phyloP scores from a whole-genome alignment of 2,113 vertebrate genomes.

The cat (Felis catus) region DNA sequence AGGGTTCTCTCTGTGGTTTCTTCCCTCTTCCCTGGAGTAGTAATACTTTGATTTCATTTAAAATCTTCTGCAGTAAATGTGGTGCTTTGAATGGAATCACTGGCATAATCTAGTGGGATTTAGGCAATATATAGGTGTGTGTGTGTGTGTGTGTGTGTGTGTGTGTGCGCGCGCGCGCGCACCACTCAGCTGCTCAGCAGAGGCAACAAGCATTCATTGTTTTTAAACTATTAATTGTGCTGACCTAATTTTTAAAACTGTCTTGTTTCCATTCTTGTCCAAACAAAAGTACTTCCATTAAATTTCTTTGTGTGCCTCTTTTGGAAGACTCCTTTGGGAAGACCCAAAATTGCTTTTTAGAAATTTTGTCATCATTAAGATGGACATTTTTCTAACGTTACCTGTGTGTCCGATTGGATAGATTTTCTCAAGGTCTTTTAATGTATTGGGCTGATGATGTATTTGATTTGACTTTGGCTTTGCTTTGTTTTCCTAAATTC shows the following conservation, averaged over 20 bases:
- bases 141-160: not conserved
- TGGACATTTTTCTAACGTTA: not conserved
- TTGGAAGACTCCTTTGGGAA: not conserved
- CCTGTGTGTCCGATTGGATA: not conserved
- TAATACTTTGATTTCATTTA: constrained; percentile 4
- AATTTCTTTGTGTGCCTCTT: not conserved
- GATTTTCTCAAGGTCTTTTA: not conserved
- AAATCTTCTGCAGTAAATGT: not conserved
- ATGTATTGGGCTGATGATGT: not conserved
- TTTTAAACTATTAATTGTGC: not conserved
- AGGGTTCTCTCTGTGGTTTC: not conserved
- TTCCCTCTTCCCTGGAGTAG: not conserved
- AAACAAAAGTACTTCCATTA: not conserved
- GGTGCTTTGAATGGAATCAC: not conserved
- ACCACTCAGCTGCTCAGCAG: not conserved
- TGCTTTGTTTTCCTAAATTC: constrained; percentile 31
- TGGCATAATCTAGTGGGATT: not conserved
- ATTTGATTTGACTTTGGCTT: not conserved
- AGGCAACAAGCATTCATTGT: not conserved
- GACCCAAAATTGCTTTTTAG: not conserved
- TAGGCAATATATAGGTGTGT: not conserved
- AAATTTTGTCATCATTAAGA: not conserved
- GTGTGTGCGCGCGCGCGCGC: not conserved
- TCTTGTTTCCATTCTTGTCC: not conserved
- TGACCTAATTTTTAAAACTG: not conserved